Base-by-base conservation (phyloP, 2,888 invertebrate species). In the Dynastes tityus region DNA sequence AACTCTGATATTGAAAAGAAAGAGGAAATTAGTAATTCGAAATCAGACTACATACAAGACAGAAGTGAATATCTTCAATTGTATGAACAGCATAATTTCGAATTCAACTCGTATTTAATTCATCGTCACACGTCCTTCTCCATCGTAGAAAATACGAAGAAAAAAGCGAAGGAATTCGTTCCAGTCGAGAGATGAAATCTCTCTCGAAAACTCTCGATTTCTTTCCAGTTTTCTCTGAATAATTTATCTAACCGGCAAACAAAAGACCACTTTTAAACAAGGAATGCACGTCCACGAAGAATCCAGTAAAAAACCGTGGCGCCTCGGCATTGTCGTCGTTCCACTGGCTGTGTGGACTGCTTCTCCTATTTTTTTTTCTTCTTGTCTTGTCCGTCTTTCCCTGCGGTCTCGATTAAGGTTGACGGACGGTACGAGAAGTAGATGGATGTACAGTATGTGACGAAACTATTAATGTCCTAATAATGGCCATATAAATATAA, bases 271-370 rank as follows among this genome's bases (percentile, higher is more conserved):
- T 71, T 71, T 58, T 71, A 71, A 55, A 71, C 37, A 71, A 71
- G 40, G 71, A 71, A 58, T 58, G 71, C 40, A 27, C 58, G 37
- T 37, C 37, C 55, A 58, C 8, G 71, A 71, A 58, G 71, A 37
- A 58, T 58, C 32, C 71, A n/a, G 58, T 58, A 71, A 55, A 71
- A 71, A 71, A 71, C 55, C 55, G 58, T 71, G 71, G 71, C 71
- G 71, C 71, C 71, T 55, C 51, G 32, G 51, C 51, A 68, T 68
- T 68, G 68, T 68, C 22, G 22, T 68, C 51, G 68, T 73, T 45
- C 27, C 68, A 55, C 29, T 32, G 53, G 8, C 45, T 51, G 11
- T 45, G 58, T 61, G 22, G 58, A 71, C 70, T 32, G 53, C 32
- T 71, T 55, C 51, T 40, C 29, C 32, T 37, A 22, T 27, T 49